Conservation (phyloP, 2,888 invertebrate species). For the Yponomeuta sedellus region DNA sequence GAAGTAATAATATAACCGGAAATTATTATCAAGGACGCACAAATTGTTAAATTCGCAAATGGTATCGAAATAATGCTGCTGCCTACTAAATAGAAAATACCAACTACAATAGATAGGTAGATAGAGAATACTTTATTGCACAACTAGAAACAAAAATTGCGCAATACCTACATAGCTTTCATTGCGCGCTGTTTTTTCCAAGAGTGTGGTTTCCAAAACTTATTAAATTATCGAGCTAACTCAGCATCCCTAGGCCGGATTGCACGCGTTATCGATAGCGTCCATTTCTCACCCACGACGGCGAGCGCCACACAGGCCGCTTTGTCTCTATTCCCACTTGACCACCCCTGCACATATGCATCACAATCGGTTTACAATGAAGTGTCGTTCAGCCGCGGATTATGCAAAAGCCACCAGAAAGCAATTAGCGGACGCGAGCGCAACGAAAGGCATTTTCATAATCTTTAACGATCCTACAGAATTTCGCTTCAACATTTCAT, state of each 20-base stretch:
- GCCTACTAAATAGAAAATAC: too few species aligned
- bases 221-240: neutral
- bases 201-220: too few species aligned
- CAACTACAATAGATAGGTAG: too few species aligned
- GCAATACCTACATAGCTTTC: too few species aligned
- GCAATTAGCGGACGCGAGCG: constrained; percentile 27
- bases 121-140: too few species aligned
- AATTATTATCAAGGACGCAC: too few species aligned
- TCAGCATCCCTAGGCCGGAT: constrained; percentile 29
- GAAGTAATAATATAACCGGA: too few species aligned
- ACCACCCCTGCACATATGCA: constrained; percentile 15
- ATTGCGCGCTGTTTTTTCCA: too few species aligned
- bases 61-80: too few species aligned
- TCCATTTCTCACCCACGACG: constrained; percentile 47
- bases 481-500: constrained; percentile 58
- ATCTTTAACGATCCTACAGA: constrained; percentile 38
- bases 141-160: too few species aligned
- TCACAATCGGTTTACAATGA: neutral
- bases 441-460: constrained; percentile 31
- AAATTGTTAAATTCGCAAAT: too few species aligned
- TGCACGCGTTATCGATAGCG: constrained; percentile 52
- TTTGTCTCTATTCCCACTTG: constrained; percentile 39
- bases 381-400: neutral
- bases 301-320: constrained; percentile 33
- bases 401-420: constrained; percentile 21